Evolutionary conservation across 1,140 invertebrate species (phyloP).

Genomic region (Drosophila ironensis): DNA sequence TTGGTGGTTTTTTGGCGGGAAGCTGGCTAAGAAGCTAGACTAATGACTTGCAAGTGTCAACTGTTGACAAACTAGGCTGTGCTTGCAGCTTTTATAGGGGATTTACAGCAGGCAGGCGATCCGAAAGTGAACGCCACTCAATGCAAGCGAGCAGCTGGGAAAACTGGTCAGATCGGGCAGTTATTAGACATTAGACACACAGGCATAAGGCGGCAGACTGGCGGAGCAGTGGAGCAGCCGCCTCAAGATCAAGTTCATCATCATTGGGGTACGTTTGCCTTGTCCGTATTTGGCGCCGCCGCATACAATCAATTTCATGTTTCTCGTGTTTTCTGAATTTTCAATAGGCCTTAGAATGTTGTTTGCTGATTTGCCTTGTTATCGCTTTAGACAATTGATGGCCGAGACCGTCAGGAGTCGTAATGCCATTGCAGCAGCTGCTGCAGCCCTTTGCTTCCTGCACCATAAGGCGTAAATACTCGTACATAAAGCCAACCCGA

Average conservation of each 20-base stretch:
- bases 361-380: slow-evolving; percentile 38
- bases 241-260: slow-evolving; percentile 78
- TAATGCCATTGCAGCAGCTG: background rate
- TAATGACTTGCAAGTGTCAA: slow-evolving; percentile 59
- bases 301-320: slow-evolving; percentile 39
- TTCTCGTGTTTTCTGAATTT: slow-evolving; percentile 28
- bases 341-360: slow-evolving; percentile 46
- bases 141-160: slow-evolving; percentile 62
- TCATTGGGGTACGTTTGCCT: slow-evolving; percentile 56
- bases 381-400: slow-evolving; percentile 6
- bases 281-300: slow-evolving; percentile 57
- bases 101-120: slow-evolving; percentile 11
- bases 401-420: slow-evolving; percentile 5
- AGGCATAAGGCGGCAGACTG: slow-evolving; percentile 11
- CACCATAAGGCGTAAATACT: slow-evolving; percentile 10
- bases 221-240: slow-evolving; percentile 35
- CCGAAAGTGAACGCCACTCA: slow-evolving; percentile 70
- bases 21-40: slow-evolving; percentile 20
- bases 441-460: slow-evolving; percentile 52
- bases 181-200: background rate
- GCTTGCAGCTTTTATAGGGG: slow-evolving; percentile 58
- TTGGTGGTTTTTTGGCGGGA: slow-evolving; percentile 9
- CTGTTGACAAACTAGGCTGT: slow-evolving; percentile 50
- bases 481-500: background rate
- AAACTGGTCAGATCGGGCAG: slow-evolving; percentile 57